Percentiles rank a stretch among this genome's conserved stretches.
Conservation (phyloP, 1,140 invertebrate genomes). For the Brachionus sp. region DNA sequence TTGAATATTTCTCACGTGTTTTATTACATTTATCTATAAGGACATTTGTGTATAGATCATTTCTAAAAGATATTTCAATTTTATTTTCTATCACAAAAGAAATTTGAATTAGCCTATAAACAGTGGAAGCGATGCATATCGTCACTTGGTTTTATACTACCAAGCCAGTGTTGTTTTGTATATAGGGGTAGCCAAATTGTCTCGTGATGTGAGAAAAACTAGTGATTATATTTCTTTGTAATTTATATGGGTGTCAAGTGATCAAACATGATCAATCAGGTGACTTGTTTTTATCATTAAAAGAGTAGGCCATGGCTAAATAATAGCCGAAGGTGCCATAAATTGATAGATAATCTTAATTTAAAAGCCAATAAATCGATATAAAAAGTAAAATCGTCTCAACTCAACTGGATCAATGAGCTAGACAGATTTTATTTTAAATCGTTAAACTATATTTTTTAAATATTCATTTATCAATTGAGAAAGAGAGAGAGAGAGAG, state of each 20-base stretch:
- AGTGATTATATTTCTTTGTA: background rate
- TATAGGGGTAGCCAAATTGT: no score
- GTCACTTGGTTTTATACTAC: background rate
- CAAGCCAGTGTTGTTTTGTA: background rate
- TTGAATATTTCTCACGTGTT: background rate
- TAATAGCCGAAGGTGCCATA: background rate
- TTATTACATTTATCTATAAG: background rate
- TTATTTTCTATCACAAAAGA: background rate
- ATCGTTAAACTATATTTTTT: conserved; percentile 18
- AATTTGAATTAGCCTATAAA: background rate
- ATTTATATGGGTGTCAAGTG: background rate
- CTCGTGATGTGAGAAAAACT: no score
- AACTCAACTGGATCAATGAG: conserved; percentile 41
- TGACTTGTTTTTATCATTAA: background rate
- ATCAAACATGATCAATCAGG: background rate
- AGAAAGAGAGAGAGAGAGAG: background rate
- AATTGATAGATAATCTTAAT: background rate
- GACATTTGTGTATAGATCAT: background rate
- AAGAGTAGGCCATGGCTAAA: no score
- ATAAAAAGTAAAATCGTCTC: background rate
- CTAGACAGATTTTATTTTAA: conserved; percentile 34
- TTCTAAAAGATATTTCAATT: no score
- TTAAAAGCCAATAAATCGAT: conserved; percentile 15
- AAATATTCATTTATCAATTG: conserved; percentile 40
- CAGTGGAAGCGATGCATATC: background rate